These are phyloP conservation scores for Acromyrmex echinatior DNA, from an alignment of 1,140 invertebrate species.

Conservation along the genomic window DNA sequence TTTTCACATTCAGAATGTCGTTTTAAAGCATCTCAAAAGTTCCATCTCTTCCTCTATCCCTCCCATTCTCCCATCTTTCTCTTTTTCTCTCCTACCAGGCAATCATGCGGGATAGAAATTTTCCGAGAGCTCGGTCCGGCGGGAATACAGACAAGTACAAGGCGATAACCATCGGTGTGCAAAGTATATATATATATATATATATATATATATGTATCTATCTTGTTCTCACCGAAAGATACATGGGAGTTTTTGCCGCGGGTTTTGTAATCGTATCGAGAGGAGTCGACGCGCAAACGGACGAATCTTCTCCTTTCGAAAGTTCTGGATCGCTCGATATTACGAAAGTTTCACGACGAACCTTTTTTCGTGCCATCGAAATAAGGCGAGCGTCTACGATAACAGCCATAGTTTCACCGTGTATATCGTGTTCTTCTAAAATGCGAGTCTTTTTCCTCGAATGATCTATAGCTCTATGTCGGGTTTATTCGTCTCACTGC, in stretches of 20 bases:
- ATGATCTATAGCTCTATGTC: neutral
- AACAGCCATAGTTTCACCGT: neutral
- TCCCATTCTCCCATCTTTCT: neutral
- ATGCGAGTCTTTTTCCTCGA: conserved; percentile 3
- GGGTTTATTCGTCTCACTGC: neutral
- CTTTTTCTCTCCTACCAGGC: conserved; percentile 21
- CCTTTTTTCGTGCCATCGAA: conserved; percentile 22
- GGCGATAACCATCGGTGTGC: conserved; percentile 50
- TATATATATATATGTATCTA: neutral
- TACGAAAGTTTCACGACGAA: conserved; percentile 33
- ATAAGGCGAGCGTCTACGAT: conserved; percentile 7
- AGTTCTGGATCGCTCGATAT: conserved; percentile 42
- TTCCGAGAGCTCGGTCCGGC: conserved; percentile 49
- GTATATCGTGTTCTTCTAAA: neutral
- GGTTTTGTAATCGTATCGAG: conserved; percentile 39
- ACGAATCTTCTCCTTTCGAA: conserved; percentile 46
- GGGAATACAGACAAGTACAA: conserved; percentile 34
- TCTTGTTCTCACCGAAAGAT: conserved; percentile 28
- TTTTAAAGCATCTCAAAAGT: conserved; percentile 48
- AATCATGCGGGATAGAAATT: conserved; percentile 55
- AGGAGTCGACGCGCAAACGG: neutral
- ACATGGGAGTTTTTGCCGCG: conserved; percentile 41
- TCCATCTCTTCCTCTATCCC: neutral
- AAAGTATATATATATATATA: neutral
- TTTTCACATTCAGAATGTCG: conserved; percentile 48